phyloP scores from a whole-genome alignment of 2,888 invertebrate species.

The Blastobasis lacticolella region DNA sequence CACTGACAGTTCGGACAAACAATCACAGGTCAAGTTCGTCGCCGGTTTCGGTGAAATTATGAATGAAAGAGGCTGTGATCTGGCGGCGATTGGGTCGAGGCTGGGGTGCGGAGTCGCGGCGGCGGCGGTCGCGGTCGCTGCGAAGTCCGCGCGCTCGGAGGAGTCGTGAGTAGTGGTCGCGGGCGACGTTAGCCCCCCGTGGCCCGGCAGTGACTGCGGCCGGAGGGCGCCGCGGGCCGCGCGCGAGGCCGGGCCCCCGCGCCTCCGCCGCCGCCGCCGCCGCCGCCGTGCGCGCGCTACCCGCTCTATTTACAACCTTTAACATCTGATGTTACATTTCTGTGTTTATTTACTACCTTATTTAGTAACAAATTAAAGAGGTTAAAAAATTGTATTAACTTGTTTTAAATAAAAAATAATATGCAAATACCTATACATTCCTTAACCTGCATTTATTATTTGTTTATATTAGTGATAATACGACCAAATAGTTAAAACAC shows the following conservation, averaged over 20 bases:
- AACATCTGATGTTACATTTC: neutral
- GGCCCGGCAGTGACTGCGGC: slow-evolving; percentile 55
- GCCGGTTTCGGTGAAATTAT: slow-evolving; percentile 38
- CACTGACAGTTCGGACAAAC: slow-evolving; percentile 67
- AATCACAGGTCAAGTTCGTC: slow-evolving; percentile 65
- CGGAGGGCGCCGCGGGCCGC: slow-evolving; percentile 53
- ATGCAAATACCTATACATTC: neutral
- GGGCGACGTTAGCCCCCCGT: slow-evolving; percentile 39
- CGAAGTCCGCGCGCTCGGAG: slow-evolving; percentile 40
- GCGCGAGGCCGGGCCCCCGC: slow-evolving; percentile 36
- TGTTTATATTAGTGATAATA: no score
- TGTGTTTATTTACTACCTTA: no score
- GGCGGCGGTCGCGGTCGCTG: slow-evolving; percentile 31
- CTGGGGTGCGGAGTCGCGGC: slow-evolving; percentile 22
- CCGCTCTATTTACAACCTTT: slow-evolving; percentile 26
- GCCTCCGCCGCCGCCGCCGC: slow-evolving; percentile 26
- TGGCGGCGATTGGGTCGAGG: slow-evolving; percentile 8
- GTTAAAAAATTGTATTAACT: no score
- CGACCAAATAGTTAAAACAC: no score
- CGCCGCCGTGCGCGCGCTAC: slow-evolving; percentile 58
- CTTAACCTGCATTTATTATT: no score
- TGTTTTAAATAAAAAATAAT: neutral
- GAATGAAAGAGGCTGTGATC: slow-evolving; percentile 28
- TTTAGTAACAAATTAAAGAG: no score
- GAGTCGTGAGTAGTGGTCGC: slow-evolving; percentile 42